These are phyloP conservation scores for Synanthedon vespiformis DNA, from an alignment of 2,888 invertebrate species.

Conservation along the genomic window DNA sequence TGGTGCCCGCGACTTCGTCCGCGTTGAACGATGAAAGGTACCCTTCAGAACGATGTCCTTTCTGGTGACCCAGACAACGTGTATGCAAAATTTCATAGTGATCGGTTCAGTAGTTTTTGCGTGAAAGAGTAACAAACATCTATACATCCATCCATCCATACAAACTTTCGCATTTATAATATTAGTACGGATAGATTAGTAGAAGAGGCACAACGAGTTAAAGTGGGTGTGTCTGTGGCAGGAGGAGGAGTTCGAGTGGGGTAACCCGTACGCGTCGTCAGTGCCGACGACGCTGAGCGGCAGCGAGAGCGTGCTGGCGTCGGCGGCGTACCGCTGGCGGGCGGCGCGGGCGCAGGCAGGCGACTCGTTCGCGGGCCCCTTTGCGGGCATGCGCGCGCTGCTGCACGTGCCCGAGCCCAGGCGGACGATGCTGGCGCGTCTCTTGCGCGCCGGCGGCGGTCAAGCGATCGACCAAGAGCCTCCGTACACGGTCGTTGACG, in stretches of 20 bases:
- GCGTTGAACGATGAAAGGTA: no score
- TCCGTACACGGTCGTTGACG: constrained; percentile 67
- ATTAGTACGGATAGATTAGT: no score
- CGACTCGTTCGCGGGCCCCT: constrained; percentile 36
- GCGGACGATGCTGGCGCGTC: constrained; percentile 73
- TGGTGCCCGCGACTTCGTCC: no score
- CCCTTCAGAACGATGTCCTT: no score
- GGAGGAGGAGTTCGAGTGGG: constrained; percentile 90
- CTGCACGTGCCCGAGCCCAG: constrained; percentile 72
- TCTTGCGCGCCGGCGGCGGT: constrained; percentile 85
- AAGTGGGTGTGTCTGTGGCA: constrained; percentile 24
- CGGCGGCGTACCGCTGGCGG: constrained; percentile 77
- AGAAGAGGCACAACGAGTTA: neutral
- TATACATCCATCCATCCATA: no score
- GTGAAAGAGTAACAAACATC: no score
- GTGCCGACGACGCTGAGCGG: constrained; percentile 54
- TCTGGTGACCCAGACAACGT: no score
- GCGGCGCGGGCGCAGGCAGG: constrained; percentile 31
- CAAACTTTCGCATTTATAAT: no score
- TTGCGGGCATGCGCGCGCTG: constrained; percentile 64
- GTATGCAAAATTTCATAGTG: no score
- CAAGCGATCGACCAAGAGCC: constrained; percentile 72
- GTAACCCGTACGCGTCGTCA: constrained; percentile 75
- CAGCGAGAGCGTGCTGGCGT: constrained; percentile 61
- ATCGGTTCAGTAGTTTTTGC: no score